Evolutionary conservation across 2,797 vertebrate species (phyloP).

Genomic region (Darevskia mixta): DNA sequence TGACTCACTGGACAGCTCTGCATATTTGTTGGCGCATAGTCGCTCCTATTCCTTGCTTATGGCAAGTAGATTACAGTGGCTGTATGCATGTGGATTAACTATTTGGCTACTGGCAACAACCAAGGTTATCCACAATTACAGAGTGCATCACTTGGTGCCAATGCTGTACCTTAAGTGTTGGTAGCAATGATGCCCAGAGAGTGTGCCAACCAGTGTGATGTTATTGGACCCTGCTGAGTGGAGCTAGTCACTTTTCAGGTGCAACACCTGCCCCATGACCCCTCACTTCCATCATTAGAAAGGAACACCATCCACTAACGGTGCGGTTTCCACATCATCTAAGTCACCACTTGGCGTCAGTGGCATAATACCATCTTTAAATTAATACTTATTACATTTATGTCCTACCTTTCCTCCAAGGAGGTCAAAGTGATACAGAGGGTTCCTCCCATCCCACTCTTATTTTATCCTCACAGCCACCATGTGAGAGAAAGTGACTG

Average conservation of each 20-base stretch:
- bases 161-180: background rate
- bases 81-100: background rate
- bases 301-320: background rate
- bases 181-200: background rate
- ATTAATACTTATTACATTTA: too few species aligned
- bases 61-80: background rate
- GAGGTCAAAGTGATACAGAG: background rate
- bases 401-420: too few species aligned
- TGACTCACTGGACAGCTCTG: background rate
- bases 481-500: too few species aligned
- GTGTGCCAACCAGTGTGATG: background rate
- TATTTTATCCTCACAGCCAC: too few species aligned
- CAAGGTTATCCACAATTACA: background rate
- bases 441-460: background rate
- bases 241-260: background rate
- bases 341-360: too few species aligned
- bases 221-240: background rate
- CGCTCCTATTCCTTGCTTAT: background rate
- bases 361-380: too few species aligned
- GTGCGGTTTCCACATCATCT: too few species aligned
- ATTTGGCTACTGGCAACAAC: background rate
- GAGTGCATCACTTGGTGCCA: background rate
- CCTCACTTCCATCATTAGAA: background rate
- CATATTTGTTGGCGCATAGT: too few species aligned
- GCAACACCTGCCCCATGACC: background rate